These are phyloP conservation scores for Micrastur ruficollis DNA, from an alignment of 2,797 vertebrate genomes.

Conservation along the genomic window DNA sequence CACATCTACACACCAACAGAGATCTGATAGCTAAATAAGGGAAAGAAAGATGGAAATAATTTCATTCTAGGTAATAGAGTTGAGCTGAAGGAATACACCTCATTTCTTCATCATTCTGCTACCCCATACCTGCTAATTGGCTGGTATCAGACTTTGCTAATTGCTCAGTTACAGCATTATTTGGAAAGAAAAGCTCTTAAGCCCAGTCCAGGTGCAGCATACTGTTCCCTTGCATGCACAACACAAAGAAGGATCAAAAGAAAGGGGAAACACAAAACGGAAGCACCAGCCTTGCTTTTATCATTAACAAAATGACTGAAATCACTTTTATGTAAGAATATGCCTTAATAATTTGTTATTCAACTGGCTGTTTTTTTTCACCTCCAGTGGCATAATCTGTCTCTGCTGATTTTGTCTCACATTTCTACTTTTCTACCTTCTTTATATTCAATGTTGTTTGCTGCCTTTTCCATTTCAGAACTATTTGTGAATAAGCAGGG, in stretches of 20 bases:
- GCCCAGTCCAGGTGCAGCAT: neutral
- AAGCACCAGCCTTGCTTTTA: neutral
- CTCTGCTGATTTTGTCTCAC: neutral
- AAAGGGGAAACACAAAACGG: neutral
- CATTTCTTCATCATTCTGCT: neutral
- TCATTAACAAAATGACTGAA: neutral
- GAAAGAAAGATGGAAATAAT: neutral
- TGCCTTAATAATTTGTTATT: neutral
- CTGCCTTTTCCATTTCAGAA: neutral
- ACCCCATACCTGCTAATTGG: neutral
- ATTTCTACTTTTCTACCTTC: neutral
- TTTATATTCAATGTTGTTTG: neutral
- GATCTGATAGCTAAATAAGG: neutral
- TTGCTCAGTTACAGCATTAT: neutral
- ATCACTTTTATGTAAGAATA: neutral
- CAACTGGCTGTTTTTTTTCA: neutral
- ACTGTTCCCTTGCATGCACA: neutral
- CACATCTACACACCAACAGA: neutral
- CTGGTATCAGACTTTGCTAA: neutral
- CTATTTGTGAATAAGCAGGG: neutral
- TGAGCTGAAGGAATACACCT: neutral
- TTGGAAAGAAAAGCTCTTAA: neutral
- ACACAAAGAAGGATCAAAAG: neutral
- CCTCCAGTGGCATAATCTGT: neutral
- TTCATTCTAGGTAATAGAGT: neutral